phyloP scores from a whole-genome alignment of 2,797 vertebrate species.

The Thalassophryne amazonica region DNA sequence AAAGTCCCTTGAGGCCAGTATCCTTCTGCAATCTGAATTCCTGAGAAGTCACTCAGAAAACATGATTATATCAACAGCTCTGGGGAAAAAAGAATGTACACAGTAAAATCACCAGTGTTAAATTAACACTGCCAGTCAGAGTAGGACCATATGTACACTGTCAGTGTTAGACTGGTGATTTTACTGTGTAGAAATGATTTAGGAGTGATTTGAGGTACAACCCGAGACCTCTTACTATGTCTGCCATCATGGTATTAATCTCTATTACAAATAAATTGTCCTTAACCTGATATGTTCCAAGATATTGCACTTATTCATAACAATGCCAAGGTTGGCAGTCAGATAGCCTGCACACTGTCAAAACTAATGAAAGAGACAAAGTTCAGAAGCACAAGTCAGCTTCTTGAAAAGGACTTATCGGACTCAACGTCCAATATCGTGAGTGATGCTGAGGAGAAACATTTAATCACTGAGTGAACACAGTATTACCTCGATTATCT shows the following conservation, averaged over 20 bases:
- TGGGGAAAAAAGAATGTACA: too few species aligned
- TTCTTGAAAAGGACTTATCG: constrained; percentile 7
- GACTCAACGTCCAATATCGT: constrained; percentile 57
- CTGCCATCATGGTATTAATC: not conserved
- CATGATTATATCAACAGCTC: constrained; percentile 1
- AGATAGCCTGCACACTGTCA: constrained; percentile 84
- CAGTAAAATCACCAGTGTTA: too few species aligned
- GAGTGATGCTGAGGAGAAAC: constrained; percentile 31
- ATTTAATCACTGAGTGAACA: constrained; percentile 2
- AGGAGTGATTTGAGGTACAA: too few species aligned
- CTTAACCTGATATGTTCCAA: constrained; percentile 62
- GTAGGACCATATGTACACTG: too few species aligned
- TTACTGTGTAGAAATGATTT: too few species aligned
- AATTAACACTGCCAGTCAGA: too few species aligned
- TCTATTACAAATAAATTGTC: constrained; percentile 17
- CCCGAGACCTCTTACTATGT: not conserved
- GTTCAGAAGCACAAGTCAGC: not conserved
- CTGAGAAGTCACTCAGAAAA: not conserved
- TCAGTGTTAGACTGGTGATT: too few species aligned
- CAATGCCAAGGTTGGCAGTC: constrained; percentile 87
- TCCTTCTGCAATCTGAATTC: constrained; percentile 66
- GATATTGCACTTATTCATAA: constrained; percentile 90
- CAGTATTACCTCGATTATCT: not conserved
- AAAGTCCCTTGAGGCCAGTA: constrained; percentile 87
- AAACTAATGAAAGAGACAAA: constrained; percentile 34